Base-by-base conservation (phyloP, 1,140 invertebrate species). In the Plutomurus gul region DNA sequence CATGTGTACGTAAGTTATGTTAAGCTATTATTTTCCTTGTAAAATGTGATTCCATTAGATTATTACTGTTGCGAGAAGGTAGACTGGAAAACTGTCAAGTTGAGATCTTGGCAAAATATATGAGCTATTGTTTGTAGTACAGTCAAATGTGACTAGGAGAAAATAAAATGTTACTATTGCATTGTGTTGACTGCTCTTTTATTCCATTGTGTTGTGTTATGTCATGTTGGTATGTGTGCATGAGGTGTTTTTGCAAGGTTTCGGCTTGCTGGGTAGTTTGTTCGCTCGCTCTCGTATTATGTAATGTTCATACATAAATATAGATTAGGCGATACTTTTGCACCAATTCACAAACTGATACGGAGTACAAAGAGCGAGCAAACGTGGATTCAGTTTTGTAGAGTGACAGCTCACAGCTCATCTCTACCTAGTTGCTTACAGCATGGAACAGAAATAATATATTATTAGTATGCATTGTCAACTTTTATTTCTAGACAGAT, bases 391-490 rank as follows among this genome's bases (percentile, higher is more conserved):
- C 13, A 51, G 20, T 51, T 51, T 10, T 22, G 11, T 8, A 51
- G 47, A 51, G 1, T 51, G 47, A 51, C 47, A 51, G 47, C 18
- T 51, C 18, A 22, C 10, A 51, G 18, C 20, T 51, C n/a, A n/a
- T 18, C 47, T 10, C 1, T 51, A n/a, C 47, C 47, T 51, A 51
- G 18, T 51, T 51, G 13, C 39, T 43, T n/a, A 43, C 39, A 43
- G 39, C 56, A 65, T 30, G 25, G 36, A 27, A 33, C 16, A n/a
- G 5, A 16, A 65, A 16, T 65, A 65, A 65, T 65, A 65, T 65
- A 65, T 65, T 65, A 65, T 65, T 65, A 65, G 56, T 65, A 65
- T 65, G 56, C 56, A 65, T 65, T 65, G 56, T 65, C 56, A 65
- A 65, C 56, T 65, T 65, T 65, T 65, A 65, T 65, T 25, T 65